phyloP scores from a whole-genome alignment of 2,797 vertebrate genomes.

The Peromyscus nudipes region DNA sequence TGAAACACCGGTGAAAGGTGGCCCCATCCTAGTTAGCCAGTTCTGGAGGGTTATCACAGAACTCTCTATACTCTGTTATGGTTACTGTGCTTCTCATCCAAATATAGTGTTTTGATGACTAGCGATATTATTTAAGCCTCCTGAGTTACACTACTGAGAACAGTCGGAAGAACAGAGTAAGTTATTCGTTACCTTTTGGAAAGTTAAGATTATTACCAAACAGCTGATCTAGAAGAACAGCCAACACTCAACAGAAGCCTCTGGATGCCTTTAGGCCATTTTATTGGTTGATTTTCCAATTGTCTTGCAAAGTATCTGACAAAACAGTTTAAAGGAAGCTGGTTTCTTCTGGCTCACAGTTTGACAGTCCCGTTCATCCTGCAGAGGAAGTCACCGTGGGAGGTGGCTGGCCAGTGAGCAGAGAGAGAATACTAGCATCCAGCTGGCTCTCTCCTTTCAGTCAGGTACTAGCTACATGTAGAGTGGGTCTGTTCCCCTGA shows the following conservation, averaged over 20 bases:
- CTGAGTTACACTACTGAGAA: not conserved
- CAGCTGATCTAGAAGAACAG: not conserved
- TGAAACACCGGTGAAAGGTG: not conserved
- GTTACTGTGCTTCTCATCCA: conserved; percentile 1
- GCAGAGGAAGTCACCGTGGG: not conserved
- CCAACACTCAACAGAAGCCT: not conserved
- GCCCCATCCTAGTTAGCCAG: rapidly evolving
- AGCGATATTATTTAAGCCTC: not conserved
- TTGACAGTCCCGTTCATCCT: not conserved
- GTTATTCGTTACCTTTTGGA: not conserved
- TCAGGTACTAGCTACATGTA: not conserved
- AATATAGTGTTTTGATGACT: not conserved
- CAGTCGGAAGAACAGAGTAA: conserved; percentile 18
- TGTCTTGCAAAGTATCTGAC: not conserved
- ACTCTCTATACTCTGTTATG: not conserved
- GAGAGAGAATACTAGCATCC: not conserved
- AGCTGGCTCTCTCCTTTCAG: not conserved
- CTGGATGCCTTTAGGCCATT: not conserved
- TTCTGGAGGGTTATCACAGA: not conserved
- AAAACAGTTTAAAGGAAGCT: not conserved
- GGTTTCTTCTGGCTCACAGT: too few relatives aligned
- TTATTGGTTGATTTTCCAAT: not conserved
- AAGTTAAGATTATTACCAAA: conserved; percentile 44
- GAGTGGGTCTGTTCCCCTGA: not conserved
- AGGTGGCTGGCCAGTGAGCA: not conserved